Evolutionary conservation across 1,140 invertebrate genomes (phyloP).

Genomic region (Drosophila lacertosa): DNA sequence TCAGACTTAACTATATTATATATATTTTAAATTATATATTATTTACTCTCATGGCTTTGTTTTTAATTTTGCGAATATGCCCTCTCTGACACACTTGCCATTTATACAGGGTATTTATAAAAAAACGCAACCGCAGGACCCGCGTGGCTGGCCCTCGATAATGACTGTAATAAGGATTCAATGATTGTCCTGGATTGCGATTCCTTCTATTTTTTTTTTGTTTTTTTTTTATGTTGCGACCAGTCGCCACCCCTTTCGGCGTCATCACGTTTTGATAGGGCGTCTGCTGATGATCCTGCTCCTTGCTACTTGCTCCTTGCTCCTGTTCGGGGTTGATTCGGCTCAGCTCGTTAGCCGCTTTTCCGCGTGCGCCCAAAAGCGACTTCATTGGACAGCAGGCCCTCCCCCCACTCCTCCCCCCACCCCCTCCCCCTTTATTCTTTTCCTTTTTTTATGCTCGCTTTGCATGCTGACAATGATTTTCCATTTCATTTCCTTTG

Average conservation of each 20-base stretch:
- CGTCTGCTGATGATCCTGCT: slow-evolving; percentile 10
- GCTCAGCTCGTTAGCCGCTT: slow-evolving; percentile 35
- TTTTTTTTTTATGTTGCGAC: slow-evolving; percentile 26
- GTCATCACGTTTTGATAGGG: slow-evolving; percentile 63
- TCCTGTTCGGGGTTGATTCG: slow-evolving; percentile 44
- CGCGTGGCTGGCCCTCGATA: slow-evolving; percentile 65
- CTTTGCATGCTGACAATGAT: slow-evolving; percentile 62
- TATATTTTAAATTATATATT: too few relatives aligned
- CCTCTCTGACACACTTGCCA: too few relatives aligned
- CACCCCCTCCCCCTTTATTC: background rate
- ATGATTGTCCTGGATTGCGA: slow-evolving; percentile 74
- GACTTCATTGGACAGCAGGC: slow-evolving; percentile 42
- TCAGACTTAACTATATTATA: too few relatives aligned
- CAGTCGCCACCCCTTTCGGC: slow-evolving; percentile 59
- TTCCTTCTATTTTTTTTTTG: slow-evolving; percentile 20
- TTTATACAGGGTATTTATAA: too few relatives aligned
- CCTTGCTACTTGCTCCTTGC: too few relatives aligned
- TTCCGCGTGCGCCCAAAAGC: slow-evolving; percentile 23
- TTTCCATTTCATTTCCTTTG: slow-evolving; percentile 29
- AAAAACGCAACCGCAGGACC: slow-evolving; percentile 35
- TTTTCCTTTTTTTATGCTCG: slow-evolving; percentile 43
- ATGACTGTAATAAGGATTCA: slow-evolving; percentile 82
- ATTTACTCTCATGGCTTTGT: too few relatives aligned
- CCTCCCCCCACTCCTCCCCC: slow-evolving; percentile 16
- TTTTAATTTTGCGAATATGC: too few relatives aligned